Conservation (phyloP, 2,113 vertebrate species). For the Ciconia boyciana region DNA sequence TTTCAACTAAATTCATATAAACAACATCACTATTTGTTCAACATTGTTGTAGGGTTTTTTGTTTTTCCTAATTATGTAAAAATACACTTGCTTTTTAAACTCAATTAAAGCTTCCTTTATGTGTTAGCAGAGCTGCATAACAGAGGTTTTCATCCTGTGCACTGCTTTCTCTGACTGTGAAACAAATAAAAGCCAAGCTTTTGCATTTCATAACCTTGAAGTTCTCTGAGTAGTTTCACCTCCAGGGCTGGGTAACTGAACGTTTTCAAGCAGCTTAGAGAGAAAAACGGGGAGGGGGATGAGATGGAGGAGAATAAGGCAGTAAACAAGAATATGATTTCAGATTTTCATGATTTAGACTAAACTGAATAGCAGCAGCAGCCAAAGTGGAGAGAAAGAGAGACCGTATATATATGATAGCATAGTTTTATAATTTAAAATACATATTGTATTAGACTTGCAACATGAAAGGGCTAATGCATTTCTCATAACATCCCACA, state of each 20-base stretch:
- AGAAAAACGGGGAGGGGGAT: neutral
- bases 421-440: slow-evolving; percentile 23
- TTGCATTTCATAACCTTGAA: slow-evolving; percentile 75
- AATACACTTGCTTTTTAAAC: slow-evolving; percentile 50
- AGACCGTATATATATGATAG: neutral
- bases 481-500: neutral
- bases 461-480: neutral
- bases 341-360: neutral
- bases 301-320: neutral
- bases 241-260: slow-evolving; percentile 61
- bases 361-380: neutral
- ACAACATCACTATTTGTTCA: slow-evolving; percentile 21
- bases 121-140: slow-evolving; percentile 26
- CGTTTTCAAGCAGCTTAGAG: slow-evolving; percentile 57
- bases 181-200: slow-evolving; percentile 68
- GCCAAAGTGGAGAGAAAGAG: neutral
- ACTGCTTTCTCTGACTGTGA: slow-evolving; percentile 53
- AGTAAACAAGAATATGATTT: slow-evolving; percentile 48
- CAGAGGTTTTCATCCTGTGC: slow-evolving; percentile 46
- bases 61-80: slow-evolving; percentile 48
- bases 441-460: neutral
- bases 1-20: slow-evolving; percentile 20
- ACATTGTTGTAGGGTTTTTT: neutral
- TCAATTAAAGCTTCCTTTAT: slow-evolving; percentile 51
- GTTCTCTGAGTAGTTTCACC: slow-evolving; percentile 68